phyloP scores from a whole-genome alignment of 2,888 invertebrate species.

The Bhutanitis thaidina region DNA sequence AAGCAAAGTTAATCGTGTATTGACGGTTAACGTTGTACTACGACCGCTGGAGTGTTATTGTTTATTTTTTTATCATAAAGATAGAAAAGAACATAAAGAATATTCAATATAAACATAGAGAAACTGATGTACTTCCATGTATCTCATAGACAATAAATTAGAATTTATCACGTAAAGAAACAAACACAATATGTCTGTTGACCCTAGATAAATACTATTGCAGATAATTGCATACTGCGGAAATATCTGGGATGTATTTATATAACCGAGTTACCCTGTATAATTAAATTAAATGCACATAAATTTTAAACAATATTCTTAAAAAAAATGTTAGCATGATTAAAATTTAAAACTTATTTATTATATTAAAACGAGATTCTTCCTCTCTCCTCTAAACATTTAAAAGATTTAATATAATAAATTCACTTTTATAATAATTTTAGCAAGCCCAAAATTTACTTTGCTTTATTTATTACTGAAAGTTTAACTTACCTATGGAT shows the following conservation, averaged over 20 bases:
- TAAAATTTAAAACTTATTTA: too few relatives aligned
- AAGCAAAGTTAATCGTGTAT: background rate
- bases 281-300: too few relatives aligned
- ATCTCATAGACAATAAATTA: slow-evolving; percentile 42
- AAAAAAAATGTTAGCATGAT: too few relatives aligned
- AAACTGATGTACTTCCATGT: slow-evolving; percentile 21
- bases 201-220: slow-evolving; percentile 55
- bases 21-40: slow-evolving; percentile 2
- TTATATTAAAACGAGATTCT: too few relatives aligned
- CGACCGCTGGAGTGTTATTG: background rate
- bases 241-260: slow-evolving; percentile 23
- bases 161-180: slow-evolving; percentile 38
- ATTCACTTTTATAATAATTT: too few relatives aligned
- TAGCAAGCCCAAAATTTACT: too few relatives aligned
- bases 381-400: too few relatives aligned
- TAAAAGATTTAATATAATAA: too few relatives aligned
- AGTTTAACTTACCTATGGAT: slow-evolving; percentile 71
- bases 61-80: slow-evolving; percentile 2
- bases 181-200: slow-evolving; percentile 49
- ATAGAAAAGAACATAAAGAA: slow-evolving; percentile 20
- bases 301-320: too few relatives aligned
- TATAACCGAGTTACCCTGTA: too few relatives aligned
- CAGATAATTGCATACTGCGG: slow-evolving; percentile 35
- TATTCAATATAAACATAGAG: slow-evolving; percentile 12
- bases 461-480: background rate